Base-by-base conservation (phyloP, 2,888 invertebrate genomes). In the Acrobasis repandana region DNA sequence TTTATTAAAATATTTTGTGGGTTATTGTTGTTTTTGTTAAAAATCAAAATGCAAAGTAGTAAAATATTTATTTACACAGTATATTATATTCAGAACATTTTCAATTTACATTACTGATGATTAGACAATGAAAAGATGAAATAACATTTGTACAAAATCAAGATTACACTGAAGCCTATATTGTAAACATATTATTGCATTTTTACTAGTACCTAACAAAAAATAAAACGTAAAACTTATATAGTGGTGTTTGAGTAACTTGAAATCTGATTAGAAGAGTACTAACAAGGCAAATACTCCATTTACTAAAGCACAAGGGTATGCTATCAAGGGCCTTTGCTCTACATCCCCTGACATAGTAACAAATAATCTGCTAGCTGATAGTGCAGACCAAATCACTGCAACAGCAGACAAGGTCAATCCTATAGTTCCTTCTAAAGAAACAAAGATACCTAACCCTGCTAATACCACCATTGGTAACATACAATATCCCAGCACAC, bases 231-330 rank as follows among this genome's bases (percentile, higher is more conserved):
- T 28, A 28, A 28, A 28, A 28, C 28, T 28, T 28, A 28, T 28
- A 6, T 4, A 28, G 28, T 43, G n/a, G 43, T 14, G 5, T 38
- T 38, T 43, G n/a, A n/a, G 43, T 14, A 43, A n/a, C 5, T 43
- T n/a, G 4, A 20, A 16, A 48, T 18, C 3, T 50, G 20, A 38
- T 94, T 93, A 98, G 92, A 98, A 98, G 64, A 98, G 94, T 57
- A 98, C 97, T 73, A 98, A 93, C 60, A 98, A 93, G 50, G 98
- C 97, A 92, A 98, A 98, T 1, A 98, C 97, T 56, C 97, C 97
- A 89, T 98, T 98, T 34, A 98, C 95, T 66, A 98, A 93, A 63
- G 96, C 95, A 92, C 98, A 98, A 0, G 98, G 98, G 86, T 98
- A 98, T 46, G 98, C 98, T 71, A 97, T 96, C 0, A 98, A 86